These are phyloP conservation scores for Liodrosophila aerea DNA, from an alignment of 2,888 invertebrate genomes.

Conservation along the genomic window DNA sequence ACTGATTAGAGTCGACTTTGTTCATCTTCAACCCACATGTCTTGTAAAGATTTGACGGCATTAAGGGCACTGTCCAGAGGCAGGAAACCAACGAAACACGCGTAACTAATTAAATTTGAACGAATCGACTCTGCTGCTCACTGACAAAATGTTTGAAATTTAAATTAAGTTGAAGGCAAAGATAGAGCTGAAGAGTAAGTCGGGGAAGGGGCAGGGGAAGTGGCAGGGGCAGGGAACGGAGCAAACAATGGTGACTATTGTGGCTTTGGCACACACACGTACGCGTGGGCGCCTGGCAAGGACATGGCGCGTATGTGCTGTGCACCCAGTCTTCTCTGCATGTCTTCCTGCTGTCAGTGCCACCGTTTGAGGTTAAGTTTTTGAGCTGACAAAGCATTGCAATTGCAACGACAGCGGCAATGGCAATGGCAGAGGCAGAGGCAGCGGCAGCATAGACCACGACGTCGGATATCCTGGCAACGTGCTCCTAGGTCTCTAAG, in stretches of 20 bases:
- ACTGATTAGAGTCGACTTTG: no score
- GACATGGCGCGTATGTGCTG: constrained; percentile 49
- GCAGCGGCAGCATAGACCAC: constrained; percentile 47
- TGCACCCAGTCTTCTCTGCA: constrained; percentile 10
- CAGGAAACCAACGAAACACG: constrained; percentile 68
- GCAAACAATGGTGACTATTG: constrained; percentile 41
- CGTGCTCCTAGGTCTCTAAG: constrained; percentile 56
- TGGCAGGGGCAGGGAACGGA: not conserved
- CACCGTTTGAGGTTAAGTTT: constrained; percentile 71
- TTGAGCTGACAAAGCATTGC: constrained; percentile 73
- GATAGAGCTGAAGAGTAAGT: constrained; percentile 7
- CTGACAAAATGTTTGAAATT: constrained; percentile 49
- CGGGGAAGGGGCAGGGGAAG: not conserved
- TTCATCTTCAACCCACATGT: constrained; percentile 37
- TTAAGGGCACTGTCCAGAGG: constrained; percentile 49
- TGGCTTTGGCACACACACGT: constrained; percentile 19
- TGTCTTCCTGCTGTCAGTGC: constrained; percentile 28
- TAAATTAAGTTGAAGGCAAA: constrained; percentile 38
- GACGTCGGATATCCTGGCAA: constrained; percentile 74
- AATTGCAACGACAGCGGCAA: constrained; percentile 58
- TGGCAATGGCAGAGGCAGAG: constrained; percentile 1
- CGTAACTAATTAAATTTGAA: constrained; percentile 72
- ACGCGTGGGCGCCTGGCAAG: constrained; percentile 22
- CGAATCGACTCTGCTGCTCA: constrained; percentile 30
- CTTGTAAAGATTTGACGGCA: constrained; percentile 42